Conservation (phyloP, 2,888 invertebrate species). For the Therioaphis trifolii region DNA sequence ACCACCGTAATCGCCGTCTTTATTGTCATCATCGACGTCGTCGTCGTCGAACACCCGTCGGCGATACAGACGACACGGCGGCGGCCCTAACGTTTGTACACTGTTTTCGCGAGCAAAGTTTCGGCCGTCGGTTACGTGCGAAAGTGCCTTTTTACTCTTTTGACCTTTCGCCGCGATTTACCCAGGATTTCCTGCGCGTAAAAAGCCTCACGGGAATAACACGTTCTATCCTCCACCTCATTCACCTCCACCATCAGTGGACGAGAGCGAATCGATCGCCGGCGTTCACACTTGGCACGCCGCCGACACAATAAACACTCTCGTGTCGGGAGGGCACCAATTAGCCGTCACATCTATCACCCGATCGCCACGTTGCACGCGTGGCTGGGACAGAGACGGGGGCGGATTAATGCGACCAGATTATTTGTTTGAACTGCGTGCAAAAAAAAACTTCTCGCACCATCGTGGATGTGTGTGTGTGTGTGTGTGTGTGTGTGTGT, state of each 20-base stretch:
- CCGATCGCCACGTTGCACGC: neutral
- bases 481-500: too few relatives aligned
- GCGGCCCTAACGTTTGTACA: too few relatives aligned
- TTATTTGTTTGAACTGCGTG: neutral
- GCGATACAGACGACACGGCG: too few relatives aligned
- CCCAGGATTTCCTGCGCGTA: neutral
- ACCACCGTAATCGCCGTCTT: too few relatives aligned
- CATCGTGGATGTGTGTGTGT: too few relatives aligned
- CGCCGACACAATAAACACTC: constrained; percentile 36
- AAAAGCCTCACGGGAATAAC: neutral
- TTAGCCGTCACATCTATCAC: constrained; percentile 9
- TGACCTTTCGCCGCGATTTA: neutral
- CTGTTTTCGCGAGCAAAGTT: neutral
- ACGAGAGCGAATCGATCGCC: constrained; percentile 4
- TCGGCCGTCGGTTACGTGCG: neutral
- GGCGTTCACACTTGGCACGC: constrained; percentile 17
- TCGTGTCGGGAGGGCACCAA: constrained; percentile 37
- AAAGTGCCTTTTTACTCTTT: neutral
- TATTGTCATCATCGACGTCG: too few relatives aligned
- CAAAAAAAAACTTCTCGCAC: neutral
- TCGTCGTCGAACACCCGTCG: too few relatives aligned
- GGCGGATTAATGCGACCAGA: neutral
- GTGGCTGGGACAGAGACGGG: too few relatives aligned
- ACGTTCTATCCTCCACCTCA: too few relatives aligned
- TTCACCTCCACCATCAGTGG: too few relatives aligned